Evolutionary conservation across 2,797 vertebrate genomes (phyloP), one percentile per base, ranked within the genome.

Genomic region (Sciurus vulgaris): DNA sequence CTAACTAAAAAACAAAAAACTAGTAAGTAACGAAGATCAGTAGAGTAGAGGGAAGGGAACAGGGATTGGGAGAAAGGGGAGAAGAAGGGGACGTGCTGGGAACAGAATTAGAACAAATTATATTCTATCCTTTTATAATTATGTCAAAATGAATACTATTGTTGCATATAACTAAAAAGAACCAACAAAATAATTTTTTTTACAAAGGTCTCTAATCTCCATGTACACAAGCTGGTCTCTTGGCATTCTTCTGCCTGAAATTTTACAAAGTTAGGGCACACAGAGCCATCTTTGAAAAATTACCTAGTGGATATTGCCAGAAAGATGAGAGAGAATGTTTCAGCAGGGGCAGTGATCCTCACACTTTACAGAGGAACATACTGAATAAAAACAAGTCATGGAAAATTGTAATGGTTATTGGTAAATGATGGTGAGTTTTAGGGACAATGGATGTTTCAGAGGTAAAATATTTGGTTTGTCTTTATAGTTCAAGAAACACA

Each of bases 401-500:
- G n/a, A 26, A 12, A 44, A 15, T 38, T 35, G n/a, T 87, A 41
- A 44, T 15, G 38, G 11, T 28, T 65, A 49, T 14, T 90, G 13
- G 61, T 69, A 91, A 77, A 47, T 67, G 20, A 79, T n/a, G 11
- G 41, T 54, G 14, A 67, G 17, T 22, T 96, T 86, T 73, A 83
- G 17, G 24, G 49, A 91, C 7, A 63, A 86, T 0, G 70, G 35
- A 76, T 72, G 91, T 85, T 92, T 88, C 33, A 90, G 41, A 96
- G 30, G 54, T 28, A 65, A 96, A 86, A 61, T 30, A 65, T 13
- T 84, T 81, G 51, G 11, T 76, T 83, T 70, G 11, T 49, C 9
- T 35, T 72, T 85, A 92, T 41, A 93, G 3, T 88, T 86, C 3
- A 81, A 88, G 18, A 94, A 84, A 70, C 65, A 70, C 5, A 59